These are phyloP conservation scores for Epinephelus lanceolatus DNA, from an alignment of 2,113 vertebrate genomes.

Conservation along the genomic window DNA sequence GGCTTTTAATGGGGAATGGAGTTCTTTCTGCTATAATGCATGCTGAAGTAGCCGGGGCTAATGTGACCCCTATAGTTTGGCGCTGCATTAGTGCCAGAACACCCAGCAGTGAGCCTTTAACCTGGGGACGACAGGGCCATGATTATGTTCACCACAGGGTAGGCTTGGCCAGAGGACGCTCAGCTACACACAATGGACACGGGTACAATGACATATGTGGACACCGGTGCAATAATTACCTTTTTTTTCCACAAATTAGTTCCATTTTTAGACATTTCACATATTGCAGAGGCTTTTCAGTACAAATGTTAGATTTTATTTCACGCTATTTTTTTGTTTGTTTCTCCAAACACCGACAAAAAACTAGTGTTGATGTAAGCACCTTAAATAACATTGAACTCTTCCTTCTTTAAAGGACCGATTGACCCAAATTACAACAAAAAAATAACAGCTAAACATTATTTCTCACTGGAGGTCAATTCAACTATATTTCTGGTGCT, in stretches of 20 bases:
- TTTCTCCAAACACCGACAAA: not conserved
- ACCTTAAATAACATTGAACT: not conserved
- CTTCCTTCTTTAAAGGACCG: not conserved
- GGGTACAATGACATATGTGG: constrained; percentile 52
- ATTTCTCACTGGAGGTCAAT: not conserved
- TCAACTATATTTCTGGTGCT: not conserved
- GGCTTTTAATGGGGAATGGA: constrained; percentile 73
- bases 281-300: not conserved
- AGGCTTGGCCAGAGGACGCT: constrained; percentile 64
- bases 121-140: constrained; percentile 78
- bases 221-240: constrained; percentile 52
- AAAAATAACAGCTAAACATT: not conserved
- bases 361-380: not conserved
- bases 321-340: not conserved
- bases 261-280: constrained; percentile 20
- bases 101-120: constrained; percentile 81
- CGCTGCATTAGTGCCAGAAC: constrained; percentile 78
- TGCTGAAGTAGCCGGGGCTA: constrained; percentile 69
- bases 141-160: constrained; percentile 79
- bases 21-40: constrained; percentile 72
- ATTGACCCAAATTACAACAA: not conserved
- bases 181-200: constrained; percentile 54
- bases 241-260: constrained; percentile 38
- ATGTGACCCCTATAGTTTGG: constrained; percentile 79
- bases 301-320: not conserved